A percentile compares a stretch with the other conserved stretches of the same genome.
Conservation (phyloP, 2,113 vertebrate species). For the Tachuris rubrigastra region DNA sequence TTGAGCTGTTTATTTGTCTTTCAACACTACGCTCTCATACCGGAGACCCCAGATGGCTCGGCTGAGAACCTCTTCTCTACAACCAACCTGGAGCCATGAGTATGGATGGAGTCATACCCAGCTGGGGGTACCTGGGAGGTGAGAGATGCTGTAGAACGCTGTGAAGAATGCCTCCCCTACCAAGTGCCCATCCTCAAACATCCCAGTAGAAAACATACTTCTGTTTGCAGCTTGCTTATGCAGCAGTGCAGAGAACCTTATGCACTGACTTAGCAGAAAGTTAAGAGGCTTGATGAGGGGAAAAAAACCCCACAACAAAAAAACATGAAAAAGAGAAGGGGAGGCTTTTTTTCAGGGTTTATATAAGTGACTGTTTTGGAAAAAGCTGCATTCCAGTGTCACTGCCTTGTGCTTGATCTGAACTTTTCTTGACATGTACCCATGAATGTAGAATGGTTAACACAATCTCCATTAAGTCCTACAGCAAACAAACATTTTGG, state of each 20-base stretch:
- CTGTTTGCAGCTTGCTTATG: not conserved
- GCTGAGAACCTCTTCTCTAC: not conserved
- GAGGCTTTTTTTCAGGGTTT: not conserved
- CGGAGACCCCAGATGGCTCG: not conserved
- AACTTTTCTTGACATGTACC: constrained; percentile 50
- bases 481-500: constrained; percentile 41
- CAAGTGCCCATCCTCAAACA: not conserved
- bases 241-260: not conserved
- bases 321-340: not conserved
- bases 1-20: not conserved
- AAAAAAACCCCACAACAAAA: accelerated
- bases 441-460: constrained; percentile 25
- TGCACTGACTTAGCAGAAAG: not conserved
- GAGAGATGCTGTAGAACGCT: not conserved
- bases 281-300: not conserved
- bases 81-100: not conserved
- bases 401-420: constrained; percentile 26
- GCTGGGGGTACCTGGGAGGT: not conserved
- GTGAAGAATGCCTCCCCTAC: not conserved
- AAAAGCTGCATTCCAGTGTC: constrained; percentile 51
- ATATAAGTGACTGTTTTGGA: accelerated
- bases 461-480: constrained; percentile 52
- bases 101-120: not conserved
- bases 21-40: accelerated
- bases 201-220: not conserved